Base-by-base conservation (phyloP, 2,888 invertebrate species). In the Dysmachus trigonus region DNA sequence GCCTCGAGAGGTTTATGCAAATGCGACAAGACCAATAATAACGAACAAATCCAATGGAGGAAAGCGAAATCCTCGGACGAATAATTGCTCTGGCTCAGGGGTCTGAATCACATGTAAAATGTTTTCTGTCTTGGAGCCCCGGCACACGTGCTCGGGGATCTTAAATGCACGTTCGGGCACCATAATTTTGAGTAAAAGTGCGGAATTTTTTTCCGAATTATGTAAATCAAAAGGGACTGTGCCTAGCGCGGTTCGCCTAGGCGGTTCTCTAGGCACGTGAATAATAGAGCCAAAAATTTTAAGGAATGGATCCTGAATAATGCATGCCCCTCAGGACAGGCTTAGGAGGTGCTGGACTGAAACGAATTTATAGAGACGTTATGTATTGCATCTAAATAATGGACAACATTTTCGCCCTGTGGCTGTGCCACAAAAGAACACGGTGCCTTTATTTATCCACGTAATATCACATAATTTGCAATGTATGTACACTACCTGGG, bases 11-110 rank as follows among this genome's bases (percentile, higher is more conserved):
- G 53, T 81, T n/a, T 81, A 81, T 81, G 81, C 30, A 81, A 81
- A 81, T 81, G 62, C 81, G 81, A 81, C 81, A 81, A 81, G 31
- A 81, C 81, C 81, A 81, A 81, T 81, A 81, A 81, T 81, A 81
- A 81, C 33, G 35, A 76, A 77, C 77, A 77, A 77, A 77, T 77
- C 77, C 77, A 47, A 62, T 77, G 47, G 27, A 77, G 41, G 77
- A 81, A 62, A 81, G 53, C 81, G 51, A 81, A 81, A 53, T 62
- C 81, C 81, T 33, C n/a, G 22, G 53, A n/a, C 81, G 81, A 53
- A 81, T 81, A 81, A 81, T 81, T 81, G 81, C 81, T 81, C 15
- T 30, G 22, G 22, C 27, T 41, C 22, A 47, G 30, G 47, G 30
- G n/a, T 7, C 79, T 51, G 41, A 79, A 79, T 79, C 79, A 79